Evolutionary conservation across 2,113 vertebrate genomes (phyloP), one percentile per base, ranked within the genome.

Genomic region (Melierax canorus): DNA sequence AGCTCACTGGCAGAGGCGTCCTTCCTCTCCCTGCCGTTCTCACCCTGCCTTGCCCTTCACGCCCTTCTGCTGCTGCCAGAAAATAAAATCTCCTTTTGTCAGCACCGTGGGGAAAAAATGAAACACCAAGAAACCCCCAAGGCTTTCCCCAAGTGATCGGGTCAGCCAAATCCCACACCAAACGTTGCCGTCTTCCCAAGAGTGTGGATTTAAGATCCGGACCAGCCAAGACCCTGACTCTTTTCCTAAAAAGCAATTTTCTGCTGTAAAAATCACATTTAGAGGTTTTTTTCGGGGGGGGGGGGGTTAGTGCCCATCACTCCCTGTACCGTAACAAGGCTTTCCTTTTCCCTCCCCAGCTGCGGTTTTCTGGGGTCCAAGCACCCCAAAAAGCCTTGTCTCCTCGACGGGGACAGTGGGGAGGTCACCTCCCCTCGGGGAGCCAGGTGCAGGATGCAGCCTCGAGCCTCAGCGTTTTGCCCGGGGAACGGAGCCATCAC

Each of bases 131-230:
- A n/a, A 59, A 30, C 14, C 3, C 14, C 26, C n/a, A 6, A 10
- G 77, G 14, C 23, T 43, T 62, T 29, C 16, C 48, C 46, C 1
- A 6, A 10, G 26, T 30, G 45, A 30, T 39, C 12, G 1, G 62
- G n/a, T 39, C 55, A 21, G 53, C 23, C 17, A 8, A 9, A 20
- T 20, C 66, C 6, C 9, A 2, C 29, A 5, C 39, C 51, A 2
- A 39, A 13, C 1, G 1, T 36, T 1, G 2, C n/a, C 3, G 0
- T 2, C 48, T 32, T 55, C 64, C 67, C 13, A 1, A 13, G n/a
- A 34, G 38, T 0, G 1, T 8, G 45, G n/a, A 43, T 48, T 75
- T 43, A 19, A 36, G 30, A 15, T 23, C 53, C 0, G 1, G 15
- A 12, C 22, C 30, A 11, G 22, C 41, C 1, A 7, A 63, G 27